Percentiles rank a stretch among this genome's conserved stretches.
These are phyloP conservation scores for Laticauda colubrina DNA, from an alignment of 2,113 vertebrate genomes.

Conservation along the genomic window DNA sequence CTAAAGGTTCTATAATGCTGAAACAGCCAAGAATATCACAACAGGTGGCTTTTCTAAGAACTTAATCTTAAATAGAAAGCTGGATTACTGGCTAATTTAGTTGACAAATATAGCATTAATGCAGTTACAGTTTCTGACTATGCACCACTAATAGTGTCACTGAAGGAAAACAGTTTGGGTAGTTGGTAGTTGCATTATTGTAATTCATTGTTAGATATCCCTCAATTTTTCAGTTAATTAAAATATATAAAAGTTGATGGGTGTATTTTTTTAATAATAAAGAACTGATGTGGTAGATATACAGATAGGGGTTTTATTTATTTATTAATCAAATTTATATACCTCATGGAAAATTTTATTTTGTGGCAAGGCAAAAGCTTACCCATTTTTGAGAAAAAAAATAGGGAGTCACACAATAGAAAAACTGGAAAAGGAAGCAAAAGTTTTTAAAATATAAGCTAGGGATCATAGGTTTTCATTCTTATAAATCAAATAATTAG, in stretches of 20 bases:
- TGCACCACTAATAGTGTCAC: not conserved
- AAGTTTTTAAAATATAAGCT: not conserved
- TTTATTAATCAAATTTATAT: too few relatives aligned
- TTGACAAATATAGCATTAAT: not conserved
- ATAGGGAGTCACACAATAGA: not conserved
- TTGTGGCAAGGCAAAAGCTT: not conserved
- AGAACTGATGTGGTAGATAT: not conserved
- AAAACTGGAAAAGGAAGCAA: not conserved
- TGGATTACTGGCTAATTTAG: not conserved
- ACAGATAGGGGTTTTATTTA: not conserved
- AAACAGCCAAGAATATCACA: not conserved
- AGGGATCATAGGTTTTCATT: not conserved
- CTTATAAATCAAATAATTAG: not conserved
- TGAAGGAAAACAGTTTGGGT: not conserved
- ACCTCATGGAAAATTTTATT: not conserved
- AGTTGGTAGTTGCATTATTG: not conserved
- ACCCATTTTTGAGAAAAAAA: not conserved
- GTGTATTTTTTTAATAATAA: not conserved
- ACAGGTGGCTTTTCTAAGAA: not conserved
- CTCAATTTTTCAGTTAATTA: not conserved
- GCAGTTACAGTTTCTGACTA: not conserved
- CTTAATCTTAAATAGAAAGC: not conserved
- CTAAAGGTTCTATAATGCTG: not conserved
- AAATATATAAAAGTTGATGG: not conserved
- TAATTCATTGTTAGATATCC: not conserved